These are phyloP conservation scores for Brevimyrus niger DNA, from an alignment of 2,113 vertebrate species.

Conservation along the genomic window DNA sequence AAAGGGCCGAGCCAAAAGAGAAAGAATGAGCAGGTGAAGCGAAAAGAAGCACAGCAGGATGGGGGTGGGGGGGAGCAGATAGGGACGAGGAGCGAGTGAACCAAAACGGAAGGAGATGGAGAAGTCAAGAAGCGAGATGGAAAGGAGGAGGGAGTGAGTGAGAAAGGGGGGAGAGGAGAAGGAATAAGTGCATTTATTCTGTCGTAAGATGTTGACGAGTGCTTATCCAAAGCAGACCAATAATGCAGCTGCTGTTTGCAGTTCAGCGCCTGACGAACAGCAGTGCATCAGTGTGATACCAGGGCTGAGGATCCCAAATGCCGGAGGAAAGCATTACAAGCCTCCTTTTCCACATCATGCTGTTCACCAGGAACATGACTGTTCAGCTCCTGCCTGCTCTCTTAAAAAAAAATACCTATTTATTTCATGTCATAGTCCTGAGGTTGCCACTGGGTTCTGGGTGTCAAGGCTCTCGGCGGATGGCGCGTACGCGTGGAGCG, in stretches of 20 bases:
- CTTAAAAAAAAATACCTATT: not conserved
- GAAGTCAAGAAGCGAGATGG: not conserved
- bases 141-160: not conserved
- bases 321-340: not conserved
- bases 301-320: not conserved
- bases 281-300: not conserved
- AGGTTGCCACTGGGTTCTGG: not conserved
- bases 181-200: not conserved
- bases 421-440: not conserved
- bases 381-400: not conserved
- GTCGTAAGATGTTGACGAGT: not conserved
- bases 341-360: not conserved
- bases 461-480: not conserved
- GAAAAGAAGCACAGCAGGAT: not conserved
- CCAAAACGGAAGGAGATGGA: not conserved
- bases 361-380: not conserved
- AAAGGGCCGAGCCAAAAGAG: not conserved
- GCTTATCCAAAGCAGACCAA: not conserved
- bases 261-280: not conserved
- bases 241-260: not conserved
- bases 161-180: not conserved
- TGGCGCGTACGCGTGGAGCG: not conserved
- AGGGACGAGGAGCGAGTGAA: not conserved
- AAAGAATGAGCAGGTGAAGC: not conserved
- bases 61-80: not conserved